Evolutionary conservation across 2,113 vertebrate genomes (phyloP), one percentile per base, ranked within the genome.

Genomic region (Tapirus terrestris): DNA sequence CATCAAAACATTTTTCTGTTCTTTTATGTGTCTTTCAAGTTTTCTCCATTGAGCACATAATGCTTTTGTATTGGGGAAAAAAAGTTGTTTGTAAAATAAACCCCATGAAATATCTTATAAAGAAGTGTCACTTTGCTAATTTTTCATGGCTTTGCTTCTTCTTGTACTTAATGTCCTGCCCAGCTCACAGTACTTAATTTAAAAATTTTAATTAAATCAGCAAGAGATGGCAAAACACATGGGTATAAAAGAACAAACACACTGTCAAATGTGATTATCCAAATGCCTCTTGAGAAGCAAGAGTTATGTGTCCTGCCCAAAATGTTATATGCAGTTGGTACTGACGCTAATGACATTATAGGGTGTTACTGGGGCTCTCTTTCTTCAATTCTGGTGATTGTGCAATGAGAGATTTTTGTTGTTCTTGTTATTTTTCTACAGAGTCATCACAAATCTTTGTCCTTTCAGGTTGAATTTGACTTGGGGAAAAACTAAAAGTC

Each of bases 191-290:
- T 33, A 86, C 43, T 75, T 94, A 56, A 82, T 96, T 89, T 89
- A 75, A 61, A 70, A 81, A 72, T 1, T 94, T 79, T 92, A 97
- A 93, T 93, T 93, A 92, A 95, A 70, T 58, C 56, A 94, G 11
- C n/a, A 89, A 83, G 45, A 86, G 51, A 70, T 85, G 39, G 33
- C 10, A 89, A 67, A 94, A 68, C 53, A 83, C 33, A 25, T 5
- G 45, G 39, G 8, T 93, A 72, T 72, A 61, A 88, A 89, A 95
- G 65, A 96, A 65, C 76, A 96, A 96, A 60, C 58, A 73, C 1
- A 0, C 9, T 60, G 27, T 76, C 39, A 86, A 79, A 79, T 36
- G 56, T 43, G 5, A 91, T 91, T 48, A 76, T 79, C 36, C 90
- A 96, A 84, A 84, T 68, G 58, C 16, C 36, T 58, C 56, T 93